These are phyloP conservation scores for Accipiter cooperii DNA, from an alignment of 2,113 vertebrate genomes.

Conservation along the genomic window DNA sequence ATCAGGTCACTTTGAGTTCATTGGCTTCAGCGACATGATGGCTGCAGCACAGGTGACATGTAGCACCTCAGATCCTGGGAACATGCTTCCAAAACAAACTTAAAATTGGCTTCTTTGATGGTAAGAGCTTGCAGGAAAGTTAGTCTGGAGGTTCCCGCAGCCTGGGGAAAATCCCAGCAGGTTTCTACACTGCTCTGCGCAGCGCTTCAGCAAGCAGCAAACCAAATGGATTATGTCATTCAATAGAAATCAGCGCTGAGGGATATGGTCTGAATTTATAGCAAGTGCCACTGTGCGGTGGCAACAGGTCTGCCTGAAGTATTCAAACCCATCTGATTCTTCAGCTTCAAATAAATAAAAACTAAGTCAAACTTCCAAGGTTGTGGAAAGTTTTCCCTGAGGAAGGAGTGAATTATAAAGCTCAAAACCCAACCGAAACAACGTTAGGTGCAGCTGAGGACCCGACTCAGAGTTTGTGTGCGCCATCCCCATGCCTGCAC, in stretches of 20 bases:
- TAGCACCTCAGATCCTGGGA: not conserved
- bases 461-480: rapidly evolving
- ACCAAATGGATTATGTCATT: rapidly evolving
- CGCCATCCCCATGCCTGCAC: rapidly evolving
- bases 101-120: rapidly evolving
- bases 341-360: not conserved
- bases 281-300: not conserved
- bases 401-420: not conserved
- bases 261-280: not conserved
- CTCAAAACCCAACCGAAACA: not conserved
- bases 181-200: rapidly evolving
- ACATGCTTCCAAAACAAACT: rapidly evolving
- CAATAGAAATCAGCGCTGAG: rapidly evolving
- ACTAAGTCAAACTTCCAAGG: not conserved
- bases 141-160: not conserved
- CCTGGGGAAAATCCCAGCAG: not conserved
- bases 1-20: not conserved
- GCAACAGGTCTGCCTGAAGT: not conserved
- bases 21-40: rapidly evolving
- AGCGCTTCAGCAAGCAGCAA: not conserved
- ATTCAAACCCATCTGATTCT: not conserved
- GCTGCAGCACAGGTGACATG: rapidly evolving
- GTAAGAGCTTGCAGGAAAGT: not conserved
- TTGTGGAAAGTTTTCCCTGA: not conserved
- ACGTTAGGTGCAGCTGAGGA: too few species aligned